Base-by-base conservation (phyloP, 2,113 vertebrate species). In the Emydocephalus ijimae region DNA sequence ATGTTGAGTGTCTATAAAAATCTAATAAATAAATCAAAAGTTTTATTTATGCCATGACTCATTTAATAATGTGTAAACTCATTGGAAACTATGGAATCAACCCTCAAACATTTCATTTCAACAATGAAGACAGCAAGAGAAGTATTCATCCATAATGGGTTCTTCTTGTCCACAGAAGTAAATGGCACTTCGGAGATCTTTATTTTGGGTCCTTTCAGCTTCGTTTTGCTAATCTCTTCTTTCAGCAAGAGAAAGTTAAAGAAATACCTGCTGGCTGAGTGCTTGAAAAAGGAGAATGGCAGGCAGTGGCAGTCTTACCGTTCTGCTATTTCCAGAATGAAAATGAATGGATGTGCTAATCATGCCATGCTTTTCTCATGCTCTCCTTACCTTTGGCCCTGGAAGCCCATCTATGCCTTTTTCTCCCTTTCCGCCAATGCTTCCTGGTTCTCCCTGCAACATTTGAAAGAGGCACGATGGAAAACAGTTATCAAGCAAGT, bases 351-450 rank as follows among this genome's bases (percentile, higher is more conserved):
- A 10, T 21, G 48, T 69, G 26, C 4, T 11, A 88, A 15, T 39
- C 48, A 52, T 92, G 43, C 21, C 52, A 34, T 85, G 21, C 45
- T 64, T 21, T 24, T 24, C 29, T 15, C 48, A 88, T 86, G 5
- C 1, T 26, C 45, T 61, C 15, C 34, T 89, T 92, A 92, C 92
- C 45, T 98, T 97, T 9, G 94, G 61, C 89, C 97, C 98, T 26
- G 96, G 96, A 48, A 85, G 26, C 0, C 98, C 88, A 59, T 92
- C 88, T 39, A 20, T 61, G 55, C 92, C 69, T 89, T 50, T 92
- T 34, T 39, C 88, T 39, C 92, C 92, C 4, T 39, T 59, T 85
- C 14, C 12, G 23, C 92, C 88, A 92, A 56, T 5, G 6, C 54
- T 92, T 89, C 92, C 92, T 92, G 43, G 55, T 90, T 92, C 85